Percentiles rank a stretch among this genome's conserved stretches.
These are phyloP conservation scores for Drosophila hamatofila DNA, from an alignment of 2,888 invertebrate species.

Conservation along the genomic window DNA sequence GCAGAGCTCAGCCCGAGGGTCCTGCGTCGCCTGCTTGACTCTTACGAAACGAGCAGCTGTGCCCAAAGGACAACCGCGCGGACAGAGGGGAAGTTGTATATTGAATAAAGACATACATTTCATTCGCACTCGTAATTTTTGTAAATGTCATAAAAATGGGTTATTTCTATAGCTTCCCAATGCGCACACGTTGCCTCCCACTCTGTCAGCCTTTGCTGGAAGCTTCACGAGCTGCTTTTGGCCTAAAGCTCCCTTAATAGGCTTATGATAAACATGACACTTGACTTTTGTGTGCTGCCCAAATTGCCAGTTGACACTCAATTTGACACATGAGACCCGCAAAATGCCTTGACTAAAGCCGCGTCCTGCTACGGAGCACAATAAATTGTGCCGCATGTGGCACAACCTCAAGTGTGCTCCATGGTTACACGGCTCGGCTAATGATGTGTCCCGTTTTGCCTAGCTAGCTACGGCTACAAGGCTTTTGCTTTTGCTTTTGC, in stretches of 20 bases:
- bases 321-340: conserved; percentile 81
- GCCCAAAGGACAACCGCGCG: conserved; percentile 13
- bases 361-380: conserved; percentile 34
- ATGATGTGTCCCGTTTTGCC: conserved; percentile 74
- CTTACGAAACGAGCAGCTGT: conserved; percentile 73
- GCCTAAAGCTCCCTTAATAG: conserved; percentile 82
- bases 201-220: neutral
- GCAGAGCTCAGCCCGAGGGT: conserved; percentile 36
- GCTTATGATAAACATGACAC: conserved; percentile 85
- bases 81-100: conserved; percentile 3
- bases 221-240: conserved; percentile 25
- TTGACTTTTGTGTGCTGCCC: conserved; percentile 66
- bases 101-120: neutral
- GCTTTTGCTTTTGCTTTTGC: conserved; percentile 31
- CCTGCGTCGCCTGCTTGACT: conserved; percentile 63
- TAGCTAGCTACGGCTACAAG: neutral
- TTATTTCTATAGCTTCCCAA: conserved; percentile 73
- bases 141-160: conserved; percentile 69
- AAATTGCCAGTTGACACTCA: conserved; percentile 85
- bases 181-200: neutral
- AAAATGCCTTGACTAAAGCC: conserved; percentile 49
- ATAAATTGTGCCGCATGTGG: conserved; percentile 40
- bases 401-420: conserved; percentile 81
- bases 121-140: conserved; percentile 44
- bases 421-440: conserved; percentile 65